phyloP scores from a whole-genome alignment of 2,797 vertebrate genomes.

The Cygnus olor region DNA sequence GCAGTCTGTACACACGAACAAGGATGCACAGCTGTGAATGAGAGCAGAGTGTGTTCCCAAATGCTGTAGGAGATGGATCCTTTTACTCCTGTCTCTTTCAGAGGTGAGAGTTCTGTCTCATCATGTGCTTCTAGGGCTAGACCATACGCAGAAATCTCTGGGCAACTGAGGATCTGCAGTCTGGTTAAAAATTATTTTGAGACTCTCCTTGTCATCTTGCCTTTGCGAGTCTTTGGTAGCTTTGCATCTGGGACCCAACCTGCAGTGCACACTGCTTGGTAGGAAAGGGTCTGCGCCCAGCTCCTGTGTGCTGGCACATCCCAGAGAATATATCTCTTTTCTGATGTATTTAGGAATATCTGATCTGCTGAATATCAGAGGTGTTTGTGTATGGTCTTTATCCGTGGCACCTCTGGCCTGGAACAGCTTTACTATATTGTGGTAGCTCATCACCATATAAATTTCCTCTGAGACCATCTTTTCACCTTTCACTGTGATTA shows the following conservation, averaged over 20 bases:
- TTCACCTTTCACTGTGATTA: not conserved
- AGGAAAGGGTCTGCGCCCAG: not conserved
- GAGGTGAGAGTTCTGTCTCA: not conserved
- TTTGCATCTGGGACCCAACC: not conserved
- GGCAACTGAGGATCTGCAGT: not conserved
- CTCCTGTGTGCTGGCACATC: not conserved
- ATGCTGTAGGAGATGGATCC: not conserved
- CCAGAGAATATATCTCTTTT: not conserved
- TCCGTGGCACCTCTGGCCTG: too few relatives aligned
- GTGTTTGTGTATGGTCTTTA: not conserved
- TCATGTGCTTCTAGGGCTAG: not conserved
- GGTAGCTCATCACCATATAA: not conserved
- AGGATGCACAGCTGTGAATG: conserved; percentile 46
- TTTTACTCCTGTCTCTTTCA: not conserved
- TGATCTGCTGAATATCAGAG: not conserved
- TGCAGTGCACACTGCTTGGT: not conserved
- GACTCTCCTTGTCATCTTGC: not conserved
- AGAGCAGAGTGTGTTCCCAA: not conserved
- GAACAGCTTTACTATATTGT: not conserved
- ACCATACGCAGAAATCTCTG: not conserved
- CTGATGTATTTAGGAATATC: not conserved
- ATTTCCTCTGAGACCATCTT: not conserved
- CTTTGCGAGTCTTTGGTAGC: not conserved
- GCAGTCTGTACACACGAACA: conserved; percentile 53
- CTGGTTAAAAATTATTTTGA: not conserved